These are phyloP conservation scores for Saccostrea echinata DNA, from an alignment of 1,140 invertebrate species.

Conservation along the genomic window DNA sequence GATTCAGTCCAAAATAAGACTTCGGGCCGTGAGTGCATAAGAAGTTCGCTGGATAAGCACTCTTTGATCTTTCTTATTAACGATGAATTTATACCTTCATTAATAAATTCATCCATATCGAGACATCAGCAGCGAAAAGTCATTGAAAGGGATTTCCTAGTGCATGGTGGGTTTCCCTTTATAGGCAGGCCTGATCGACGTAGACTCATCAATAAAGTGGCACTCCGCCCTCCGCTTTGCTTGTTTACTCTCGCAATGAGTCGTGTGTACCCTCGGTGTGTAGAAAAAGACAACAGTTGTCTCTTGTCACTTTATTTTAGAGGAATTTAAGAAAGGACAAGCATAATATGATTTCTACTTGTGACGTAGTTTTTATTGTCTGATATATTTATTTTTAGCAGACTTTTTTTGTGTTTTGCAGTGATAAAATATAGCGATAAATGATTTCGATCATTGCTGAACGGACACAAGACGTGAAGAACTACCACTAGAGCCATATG, in stretches of 20 bases:
- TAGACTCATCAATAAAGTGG: conserved; percentile 4
- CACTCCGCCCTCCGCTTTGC: background rate
- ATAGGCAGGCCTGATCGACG: background rate
- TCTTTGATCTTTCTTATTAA: background rate
- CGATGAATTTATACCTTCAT: conserved; percentile 1
- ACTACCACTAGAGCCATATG: conserved; percentile 28
- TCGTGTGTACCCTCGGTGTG: background rate
- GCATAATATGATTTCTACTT: background rate
- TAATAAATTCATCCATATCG: background rate
- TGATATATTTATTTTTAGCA: background rate
- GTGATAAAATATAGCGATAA: background rate
- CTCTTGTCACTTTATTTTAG: background rate
- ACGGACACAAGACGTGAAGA: background rate
- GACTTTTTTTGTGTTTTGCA: conserved; percentile 16
- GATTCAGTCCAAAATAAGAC: background rate
- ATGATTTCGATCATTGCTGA: conserved; percentile 13
- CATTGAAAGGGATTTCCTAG: conserved; percentile 3
- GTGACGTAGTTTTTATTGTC: background rate
- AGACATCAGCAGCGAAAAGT: background rate
- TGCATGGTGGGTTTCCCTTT: background rate
- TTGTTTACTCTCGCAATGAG: conserved; percentile 12
- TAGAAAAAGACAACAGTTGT: background rate
- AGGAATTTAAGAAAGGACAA: background rate
- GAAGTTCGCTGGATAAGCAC: background rate
- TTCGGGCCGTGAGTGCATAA: background rate